phyloP scores from a whole-genome alignment of 2,113 vertebrate species.

The Piprites chloris region DNA sequence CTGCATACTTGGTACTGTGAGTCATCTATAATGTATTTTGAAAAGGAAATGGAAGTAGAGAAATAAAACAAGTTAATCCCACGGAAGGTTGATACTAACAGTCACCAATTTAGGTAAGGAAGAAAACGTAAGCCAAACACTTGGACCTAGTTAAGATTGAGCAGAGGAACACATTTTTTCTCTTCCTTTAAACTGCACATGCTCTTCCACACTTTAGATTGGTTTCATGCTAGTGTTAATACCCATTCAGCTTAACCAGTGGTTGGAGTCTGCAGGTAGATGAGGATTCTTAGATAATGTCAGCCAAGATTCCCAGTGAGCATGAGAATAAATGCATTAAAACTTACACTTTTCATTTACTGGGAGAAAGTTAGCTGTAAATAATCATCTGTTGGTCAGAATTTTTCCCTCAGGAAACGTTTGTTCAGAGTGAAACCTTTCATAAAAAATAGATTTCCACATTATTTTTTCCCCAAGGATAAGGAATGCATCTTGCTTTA shows the following conservation, averaged over 20 bases:
- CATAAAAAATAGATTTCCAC: not conserved
- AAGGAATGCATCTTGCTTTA: not conserved
- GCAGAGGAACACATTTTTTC: not conserved
- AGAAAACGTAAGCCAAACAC: not conserved
- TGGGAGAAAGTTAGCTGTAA: not conserved
- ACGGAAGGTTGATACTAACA: not conserved
- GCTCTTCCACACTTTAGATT: not conserved
- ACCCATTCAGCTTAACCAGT: not conserved
- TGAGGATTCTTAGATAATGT: not conserved
- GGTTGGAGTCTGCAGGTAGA: not conserved
- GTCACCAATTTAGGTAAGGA: not conserved
- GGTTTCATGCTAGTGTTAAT: not conserved
- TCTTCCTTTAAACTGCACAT: not conserved
- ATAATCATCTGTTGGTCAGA: not conserved
- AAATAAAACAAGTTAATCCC: not conserved
- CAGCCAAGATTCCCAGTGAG: not conserved
- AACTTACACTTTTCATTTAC: not conserved
- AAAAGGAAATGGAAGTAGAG: not conserved
- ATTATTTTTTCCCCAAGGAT: fast-evolving
- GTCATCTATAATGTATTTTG: not conserved
- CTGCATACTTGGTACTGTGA: not conserved
- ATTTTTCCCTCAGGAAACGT: not conserved
- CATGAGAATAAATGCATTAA: not conserved
- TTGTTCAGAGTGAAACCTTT: not conserved
- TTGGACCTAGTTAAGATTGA: not conserved